Evolutionary conservation across 2,888 invertebrate species (phyloP).

Genomic region (Linnaemya vulpina): DNA sequence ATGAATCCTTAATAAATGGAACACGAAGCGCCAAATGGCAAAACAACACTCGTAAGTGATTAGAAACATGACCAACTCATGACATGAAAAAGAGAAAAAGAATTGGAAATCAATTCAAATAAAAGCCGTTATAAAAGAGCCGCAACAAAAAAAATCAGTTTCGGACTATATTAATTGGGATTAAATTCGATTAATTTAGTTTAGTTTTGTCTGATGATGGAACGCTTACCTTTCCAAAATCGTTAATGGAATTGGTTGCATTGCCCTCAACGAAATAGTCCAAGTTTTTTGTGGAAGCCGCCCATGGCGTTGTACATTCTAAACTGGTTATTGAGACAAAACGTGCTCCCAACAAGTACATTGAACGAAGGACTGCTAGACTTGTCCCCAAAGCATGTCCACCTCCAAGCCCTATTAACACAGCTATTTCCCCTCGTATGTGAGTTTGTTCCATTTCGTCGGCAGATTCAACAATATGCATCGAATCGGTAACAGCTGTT

Average conservation of each 20-base stretch:
- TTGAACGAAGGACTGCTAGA: conserved; percentile 86
- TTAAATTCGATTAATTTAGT: too few species aligned
- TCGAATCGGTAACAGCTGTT: conserved; percentile 84
- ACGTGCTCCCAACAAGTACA: conserved; percentile 87
- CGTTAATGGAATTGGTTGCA: conserved; percentile 81
- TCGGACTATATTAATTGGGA: too few species aligned
- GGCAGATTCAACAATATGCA: conserved; percentile 85
- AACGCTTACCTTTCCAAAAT: conserved; percentile 82
- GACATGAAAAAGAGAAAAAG: too few species aligned
- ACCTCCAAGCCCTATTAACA: conserved; percentile 87
- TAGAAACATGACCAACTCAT: too few species aligned
- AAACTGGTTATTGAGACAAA: conserved; percentile 87
- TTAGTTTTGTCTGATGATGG: too few species aligned
- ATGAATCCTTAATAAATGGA: too few species aligned
- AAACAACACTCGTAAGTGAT: too few species aligned
- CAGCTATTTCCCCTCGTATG: conserved; percentile 85
- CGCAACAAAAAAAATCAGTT: too few species aligned
- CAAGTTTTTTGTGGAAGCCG: conserved; percentile 79
- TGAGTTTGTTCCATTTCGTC: conserved; percentile 86
- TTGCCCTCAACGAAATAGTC: conserved; percentile 81
- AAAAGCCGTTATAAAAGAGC: too few species aligned
- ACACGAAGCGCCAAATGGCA: too few species aligned
- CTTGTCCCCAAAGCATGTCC: conserved; percentile 88
- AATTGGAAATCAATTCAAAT: too few species aligned
- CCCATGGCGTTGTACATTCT: conserved; percentile 88